Conservation (phyloP, 2,113 vertebrate genomes). For the Lontra canadensis region DNA sequence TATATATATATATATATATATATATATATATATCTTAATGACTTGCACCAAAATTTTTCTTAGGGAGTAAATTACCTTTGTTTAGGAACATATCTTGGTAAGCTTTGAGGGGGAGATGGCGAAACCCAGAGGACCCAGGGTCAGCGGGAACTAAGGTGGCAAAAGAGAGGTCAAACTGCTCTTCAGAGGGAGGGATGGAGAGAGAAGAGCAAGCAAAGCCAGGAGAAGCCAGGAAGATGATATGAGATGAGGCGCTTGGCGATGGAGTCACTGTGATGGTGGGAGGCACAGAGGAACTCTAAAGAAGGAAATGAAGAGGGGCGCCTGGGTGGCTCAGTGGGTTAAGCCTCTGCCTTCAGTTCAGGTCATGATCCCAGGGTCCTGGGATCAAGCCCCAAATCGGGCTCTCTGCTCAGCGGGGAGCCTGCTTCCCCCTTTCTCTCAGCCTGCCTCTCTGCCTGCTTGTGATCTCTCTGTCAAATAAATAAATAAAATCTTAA, state of each 20-base stretch:
- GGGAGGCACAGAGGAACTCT: rapidly evolving
- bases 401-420: too few species aligned
- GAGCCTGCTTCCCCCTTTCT: too few species aligned
- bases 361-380: too few species aligned
- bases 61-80: background rate
- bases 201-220: background rate
- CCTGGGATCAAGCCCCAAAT: too few species aligned
- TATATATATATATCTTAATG: background rate
- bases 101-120: background rate
- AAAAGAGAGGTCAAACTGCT: background rate
- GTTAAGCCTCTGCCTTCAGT: too few species aligned
- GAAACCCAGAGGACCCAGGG: background rate
- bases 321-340: too few species aligned
- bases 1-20: background rate
- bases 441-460: too few species aligned
- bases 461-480: too few species aligned
- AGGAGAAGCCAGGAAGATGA: background rate
- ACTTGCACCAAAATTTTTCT: background rate
- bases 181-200: background rate
- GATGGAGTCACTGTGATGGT: background rate
- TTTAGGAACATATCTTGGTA: background rate
- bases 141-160: background rate
- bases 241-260: too few species aligned
- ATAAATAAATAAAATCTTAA: too few species aligned
- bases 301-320: background rate